A percentile compares a stretch with the other conserved stretches of the same genome.
These are phyloP conservation scores for Rachycentron canadum DNA, from an alignment of 2,797 vertebrate species.

Conservation along the genomic window DNA sequence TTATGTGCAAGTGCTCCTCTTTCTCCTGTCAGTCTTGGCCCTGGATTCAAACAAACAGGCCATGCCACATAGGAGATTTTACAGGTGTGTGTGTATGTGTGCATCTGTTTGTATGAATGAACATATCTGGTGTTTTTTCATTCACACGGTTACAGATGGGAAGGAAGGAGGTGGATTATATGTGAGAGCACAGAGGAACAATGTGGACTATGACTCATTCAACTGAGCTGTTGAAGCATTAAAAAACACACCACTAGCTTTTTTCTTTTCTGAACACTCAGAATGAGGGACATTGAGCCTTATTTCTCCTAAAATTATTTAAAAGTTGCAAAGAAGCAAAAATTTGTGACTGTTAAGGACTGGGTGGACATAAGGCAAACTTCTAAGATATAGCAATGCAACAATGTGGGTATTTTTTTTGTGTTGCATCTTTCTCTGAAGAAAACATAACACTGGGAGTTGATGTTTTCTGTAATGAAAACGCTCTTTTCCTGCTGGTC, in stretches of 20 bases:
- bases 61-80: neutral
- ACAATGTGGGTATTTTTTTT: no score
- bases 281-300: neutral
- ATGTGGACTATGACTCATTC: conserved; percentile 55
- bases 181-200: conserved; percentile 47
- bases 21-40: conserved; percentile 5
- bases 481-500: neutral
- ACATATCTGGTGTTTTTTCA: conserved; percentile 59
- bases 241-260: conserved; percentile 11
- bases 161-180: conserved; percentile 58
- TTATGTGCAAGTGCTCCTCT: conserved; percentile 22
- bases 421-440: no score
- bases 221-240: conserved; percentile 4
- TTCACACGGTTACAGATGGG: conserved; percentile 56
- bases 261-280: conserved; percentile 1
- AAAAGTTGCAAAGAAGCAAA: neutral
- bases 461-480: neutral
- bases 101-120: conserved; percentile 40
- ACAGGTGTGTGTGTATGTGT: neutral
- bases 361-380: neutral
- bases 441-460: conserved; percentile 18
- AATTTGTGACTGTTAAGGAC: neutral
- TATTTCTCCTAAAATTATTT: neutral
- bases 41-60: conserved; percentile 13
- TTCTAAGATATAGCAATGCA: conserved; percentile 16